Evolutionary conservation across 2,797 vertebrate species (phyloP).

Genomic region (Liparis tanakae): DNA sequence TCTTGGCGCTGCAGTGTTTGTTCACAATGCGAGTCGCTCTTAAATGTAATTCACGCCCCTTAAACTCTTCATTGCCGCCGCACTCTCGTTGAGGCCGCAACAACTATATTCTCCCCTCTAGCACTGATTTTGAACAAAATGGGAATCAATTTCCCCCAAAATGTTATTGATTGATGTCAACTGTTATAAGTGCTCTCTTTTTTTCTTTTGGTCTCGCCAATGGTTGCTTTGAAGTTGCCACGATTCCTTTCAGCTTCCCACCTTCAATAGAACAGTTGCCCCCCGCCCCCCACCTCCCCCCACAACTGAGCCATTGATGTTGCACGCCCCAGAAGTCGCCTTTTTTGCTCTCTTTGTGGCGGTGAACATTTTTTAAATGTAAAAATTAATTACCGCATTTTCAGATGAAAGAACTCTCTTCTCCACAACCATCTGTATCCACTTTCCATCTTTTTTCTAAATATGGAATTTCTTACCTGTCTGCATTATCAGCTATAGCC

Average conservation of each 20-base stretch:
- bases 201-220: conserved; percentile 53
- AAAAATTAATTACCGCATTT: conserved; percentile 56
- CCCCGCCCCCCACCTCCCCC: no score
- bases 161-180: conserved; percentile 71
- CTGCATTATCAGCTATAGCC: conserved; percentile 31
- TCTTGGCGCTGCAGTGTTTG: conserved; percentile 40
- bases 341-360: conserved; percentile 55
- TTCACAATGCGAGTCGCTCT: conserved; percentile 59
- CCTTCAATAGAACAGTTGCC: conserved; percentile 64
- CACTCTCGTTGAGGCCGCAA: conserved; percentile 29
- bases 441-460: conserved; percentile 16
- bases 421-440: conserved; percentile 43
- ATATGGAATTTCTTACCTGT: conserved; percentile 19
- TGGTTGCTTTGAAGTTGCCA: conserved; percentile 66
- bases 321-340: conserved; percentile 63
- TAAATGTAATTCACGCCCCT: conserved; percentile 62
- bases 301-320: conserved; percentile 77
- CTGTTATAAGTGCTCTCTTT: conserved; percentile 58
- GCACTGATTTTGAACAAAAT: conserved; percentile 42
- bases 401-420: conserved; percentile 52
- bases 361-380: conserved; percentile 63
- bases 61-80: conserved; percentile 30
- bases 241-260: conserved; percentile 55
- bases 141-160: conserved; percentile 51
- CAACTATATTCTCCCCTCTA: conserved; percentile 49